Base-by-base conservation (phyloP, 2,888 invertebrate genomes). In the Strigamia maritima region DNA sequence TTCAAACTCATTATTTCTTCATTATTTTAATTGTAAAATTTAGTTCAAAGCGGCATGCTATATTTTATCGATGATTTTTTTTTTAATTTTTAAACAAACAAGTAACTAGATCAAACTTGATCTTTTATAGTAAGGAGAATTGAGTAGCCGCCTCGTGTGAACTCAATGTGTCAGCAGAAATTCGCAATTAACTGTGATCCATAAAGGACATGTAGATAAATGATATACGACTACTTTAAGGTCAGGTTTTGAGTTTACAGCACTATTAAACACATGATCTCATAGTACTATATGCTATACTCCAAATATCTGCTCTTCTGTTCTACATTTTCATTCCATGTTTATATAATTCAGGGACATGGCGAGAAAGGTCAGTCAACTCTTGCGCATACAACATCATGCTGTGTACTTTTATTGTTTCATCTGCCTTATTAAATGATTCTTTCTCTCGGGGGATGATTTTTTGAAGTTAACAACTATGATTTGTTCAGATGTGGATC, bases 371-470 rank as follows among this genome's bases (percentile, higher is more conserved):
- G 60, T 60, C 60, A 60, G 22, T 60, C 60, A 60, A 60, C 60
- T 60, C 12, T 60, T 8, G 24, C 19, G 6, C 38, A 38, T 38
- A 38, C 38, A 38, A 44, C 6, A 44, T 44, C 12, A 44, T 14
- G 8, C 14, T 54, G 16, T 60, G 24, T 60, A n/a, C n/a, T 60
- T 60, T 60, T 60, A 60, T 60, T 60, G 60, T 60, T 19, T 60
- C 60, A 22, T 60, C 60, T 60, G 60, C 60, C 60, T 60, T 60
- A 60, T 60, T 60, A 60, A 60, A 60, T 60, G 60, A 19, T 60
- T 22, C 22, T 22, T 60, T 60, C 60, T 60, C 60, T 60, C 22
- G 22, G 60, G 60, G 60, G 22, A 60, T 60, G 24, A 22, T 22
- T 60, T n/a, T n/a, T 60, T 24, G 60, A 22, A 24, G 22, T 24